Percentiles rank a stretch among this genome's conserved stretches.
These are phyloP conservation scores for Lineus longissimus DNA, from an alignment of 1,140 invertebrate species.

Conservation along the genomic window DNA sequence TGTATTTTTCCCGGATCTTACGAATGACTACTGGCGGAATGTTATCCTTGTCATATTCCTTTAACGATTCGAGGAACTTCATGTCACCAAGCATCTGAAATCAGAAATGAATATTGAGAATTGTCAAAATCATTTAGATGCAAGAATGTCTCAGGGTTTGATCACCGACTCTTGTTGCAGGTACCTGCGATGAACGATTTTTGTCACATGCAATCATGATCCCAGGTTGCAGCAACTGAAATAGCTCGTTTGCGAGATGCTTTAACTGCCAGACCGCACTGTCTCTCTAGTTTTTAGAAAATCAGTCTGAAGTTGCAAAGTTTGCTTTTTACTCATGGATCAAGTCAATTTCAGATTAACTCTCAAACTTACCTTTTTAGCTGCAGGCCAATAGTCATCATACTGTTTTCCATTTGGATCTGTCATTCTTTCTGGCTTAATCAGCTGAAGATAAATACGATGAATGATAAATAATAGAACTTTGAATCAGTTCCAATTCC, in stretches of 20 bases:
- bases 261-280: too few relatives aligned
- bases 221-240: too few relatives aligned
- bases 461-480: neutral
- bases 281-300: too few relatives aligned
- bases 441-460: slow-evolving; percentile 28
- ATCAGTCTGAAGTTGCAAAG: too few relatives aligned
- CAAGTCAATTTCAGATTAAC: too few relatives aligned
- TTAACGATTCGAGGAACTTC: slow-evolving; percentile 56
- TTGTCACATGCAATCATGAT: too few relatives aligned
- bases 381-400: slow-evolving; percentile 52
- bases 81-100: slow-evolving; percentile 71
- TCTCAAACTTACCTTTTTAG: slow-evolving; percentile 53
- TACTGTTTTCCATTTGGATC: slow-evolving; percentile 42
- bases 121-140: slow-evolving; percentile 59
- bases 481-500: neutral
- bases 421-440: slow-evolving; percentile 48
- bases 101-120: too few relatives aligned
- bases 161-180: too few relatives aligned
- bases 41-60: slow-evolving; percentile 56
- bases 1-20: slow-evolving; percentile 48
- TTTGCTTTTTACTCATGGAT: too few relatives aligned
- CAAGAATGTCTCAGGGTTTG: neutral
- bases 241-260: too few relatives aligned
- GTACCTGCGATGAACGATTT: too few relatives aligned
- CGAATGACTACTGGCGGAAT: slow-evolving; percentile 48